These are phyloP conservation scores for Eospalax fontanierii DNA, from an alignment of 2,797 vertebrate genomes.

Conservation along the genomic window DNA sequence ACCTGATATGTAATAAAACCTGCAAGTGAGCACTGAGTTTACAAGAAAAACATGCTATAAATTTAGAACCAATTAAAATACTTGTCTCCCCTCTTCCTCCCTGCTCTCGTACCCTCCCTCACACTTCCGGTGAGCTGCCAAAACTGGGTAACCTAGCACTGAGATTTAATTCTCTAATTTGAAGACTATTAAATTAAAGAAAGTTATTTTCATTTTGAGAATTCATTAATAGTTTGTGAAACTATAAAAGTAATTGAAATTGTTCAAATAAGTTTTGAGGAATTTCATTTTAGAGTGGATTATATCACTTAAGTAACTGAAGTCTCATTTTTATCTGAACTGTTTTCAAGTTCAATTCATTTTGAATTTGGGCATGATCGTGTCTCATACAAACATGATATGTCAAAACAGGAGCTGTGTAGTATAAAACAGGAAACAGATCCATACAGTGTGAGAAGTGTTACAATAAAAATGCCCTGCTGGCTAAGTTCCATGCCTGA, in stretches of 20 bases:
- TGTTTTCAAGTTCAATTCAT: conserved; percentile 5
- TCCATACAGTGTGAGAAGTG: neutral
- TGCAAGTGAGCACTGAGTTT: conserved; percentile 28
- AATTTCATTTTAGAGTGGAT: neutral
- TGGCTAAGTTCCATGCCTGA: neutral
- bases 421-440: neutral
- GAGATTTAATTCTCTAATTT: neutral
- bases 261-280: conserved; percentile 11
- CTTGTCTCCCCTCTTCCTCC: neutral
- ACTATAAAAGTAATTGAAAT: neutral
- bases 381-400: neutral
- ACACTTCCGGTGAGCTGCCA: neutral
- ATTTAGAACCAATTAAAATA: conserved; percentile 32
- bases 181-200: neutral
- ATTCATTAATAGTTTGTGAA: neutral
- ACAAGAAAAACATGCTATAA: conserved; percentile 19
- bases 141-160: neutral
- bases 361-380: neutral
- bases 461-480: neutral
- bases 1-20: conserved; percentile 35
- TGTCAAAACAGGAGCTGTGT: neutral
- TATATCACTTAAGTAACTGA: neutral
- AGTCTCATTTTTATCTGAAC: neutral
- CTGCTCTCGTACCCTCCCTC: accelerated
- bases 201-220: conserved; percentile 20